phyloP scores from a whole-genome alignment of 1,140 invertebrate genomes.

The Cyclina sinensis region DNA sequence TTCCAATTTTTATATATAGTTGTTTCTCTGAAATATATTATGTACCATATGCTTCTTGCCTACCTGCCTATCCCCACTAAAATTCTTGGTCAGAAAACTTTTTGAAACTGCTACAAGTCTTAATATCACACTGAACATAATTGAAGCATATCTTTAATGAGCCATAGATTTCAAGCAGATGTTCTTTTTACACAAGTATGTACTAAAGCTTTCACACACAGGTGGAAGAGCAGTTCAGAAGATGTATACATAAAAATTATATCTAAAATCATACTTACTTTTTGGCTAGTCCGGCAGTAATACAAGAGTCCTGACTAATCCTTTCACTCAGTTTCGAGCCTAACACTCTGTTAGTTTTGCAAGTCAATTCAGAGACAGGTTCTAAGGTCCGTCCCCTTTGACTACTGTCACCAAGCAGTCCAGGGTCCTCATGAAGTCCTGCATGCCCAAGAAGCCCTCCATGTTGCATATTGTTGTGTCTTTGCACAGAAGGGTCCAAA shows the following conservation, averaged over 20 bases:
- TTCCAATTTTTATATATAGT: too few species aligned
- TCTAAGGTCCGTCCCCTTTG: slow-evolving; percentile 80
- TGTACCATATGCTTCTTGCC: too few species aligned
- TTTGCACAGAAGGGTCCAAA: slow-evolving; percentile 61
- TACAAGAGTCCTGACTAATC: slow-evolving; percentile 92
- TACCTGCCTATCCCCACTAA: too few species aligned
- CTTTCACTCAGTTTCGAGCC: slow-evolving; percentile 89
- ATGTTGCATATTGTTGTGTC: slow-evolving; percentile 16
- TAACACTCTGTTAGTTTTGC: slow-evolving; percentile 87
- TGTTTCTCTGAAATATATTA: too few species aligned
- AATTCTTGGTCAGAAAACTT: too few species aligned
- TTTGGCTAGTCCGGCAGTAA: slow-evolving; percentile 83
- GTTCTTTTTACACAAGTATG: too few species aligned
- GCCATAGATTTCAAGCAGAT: too few species aligned
- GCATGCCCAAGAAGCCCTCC: neutral
- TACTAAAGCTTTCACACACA: too few species aligned
- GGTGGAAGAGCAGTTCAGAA: neutral
- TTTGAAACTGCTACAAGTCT: too few species aligned
- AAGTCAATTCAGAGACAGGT: slow-evolving; percentile 66
- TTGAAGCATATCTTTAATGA: too few species aligned
- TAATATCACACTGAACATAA: too few species aligned
- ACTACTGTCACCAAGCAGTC: slow-evolving; percentile 46
- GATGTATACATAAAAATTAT: neutral
- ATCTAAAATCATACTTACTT: slow-evolving; percentile 69
- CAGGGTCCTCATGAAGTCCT: slow-evolving; percentile 39